phyloP scores from a whole-genome alignment of 2,888 invertebrate genomes.

The Diaperis boleti region DNA sequence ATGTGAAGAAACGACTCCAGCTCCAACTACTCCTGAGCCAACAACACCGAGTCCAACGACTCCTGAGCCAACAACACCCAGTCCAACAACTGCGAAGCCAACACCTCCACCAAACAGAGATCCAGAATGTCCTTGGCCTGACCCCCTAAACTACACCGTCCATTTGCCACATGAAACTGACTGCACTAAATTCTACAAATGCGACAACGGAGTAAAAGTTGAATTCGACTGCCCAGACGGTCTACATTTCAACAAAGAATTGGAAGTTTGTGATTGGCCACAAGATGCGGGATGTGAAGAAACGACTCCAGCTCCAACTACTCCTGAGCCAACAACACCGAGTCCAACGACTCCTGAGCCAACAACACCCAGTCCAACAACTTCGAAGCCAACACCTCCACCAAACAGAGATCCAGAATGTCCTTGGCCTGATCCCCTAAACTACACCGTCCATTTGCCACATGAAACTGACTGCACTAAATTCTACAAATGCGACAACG shows the following conservation, averaged over 20 bases:
- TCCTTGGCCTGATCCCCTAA: too few species aligned
- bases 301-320: too few species aligned
- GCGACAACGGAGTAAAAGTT: conserved; percentile 42
- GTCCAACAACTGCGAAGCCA: too few species aligned
- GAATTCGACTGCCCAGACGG: conserved; percentile 34
- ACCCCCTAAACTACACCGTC: conserved; percentile 35
- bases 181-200: conserved; percentile 47
- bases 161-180: conserved; percentile 46
- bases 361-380: too few species aligned
- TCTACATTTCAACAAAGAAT: conserved; percentile 34
- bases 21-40: not conserved
- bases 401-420: too few species aligned
- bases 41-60: not conserved
- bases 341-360: too few species aligned
- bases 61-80: conserved; percentile 13
- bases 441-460: too few species aligned
- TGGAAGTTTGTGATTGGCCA: conserved; percentile 43
- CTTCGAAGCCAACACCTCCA: too few species aligned
- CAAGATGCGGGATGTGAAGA: conserved; percentile 31
- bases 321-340: conserved; percentile 10
- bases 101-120: conserved; percentile 15
- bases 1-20: conserved; percentile 26
- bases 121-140: conserved; percentile 27
- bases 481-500: too few species aligned
- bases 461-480: too few species aligned